A percentile compares a stretch with the other conserved stretches of the same genome.
phyloP scores from a whole-genome alignment of 2,113 vertebrate species.

The Ammodytes dubius region DNA sequence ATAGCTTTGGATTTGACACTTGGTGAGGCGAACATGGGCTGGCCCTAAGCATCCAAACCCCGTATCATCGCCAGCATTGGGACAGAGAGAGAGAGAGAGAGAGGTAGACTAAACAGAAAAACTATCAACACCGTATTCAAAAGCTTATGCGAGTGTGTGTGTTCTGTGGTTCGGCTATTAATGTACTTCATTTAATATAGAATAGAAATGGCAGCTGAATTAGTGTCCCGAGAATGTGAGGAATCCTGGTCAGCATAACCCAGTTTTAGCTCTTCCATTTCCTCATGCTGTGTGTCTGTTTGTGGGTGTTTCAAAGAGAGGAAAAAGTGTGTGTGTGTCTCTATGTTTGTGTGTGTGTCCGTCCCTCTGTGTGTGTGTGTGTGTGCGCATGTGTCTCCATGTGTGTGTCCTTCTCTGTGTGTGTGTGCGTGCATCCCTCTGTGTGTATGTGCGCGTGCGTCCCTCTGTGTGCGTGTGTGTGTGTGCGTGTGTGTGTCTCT shows the following conservation, averaged over 20 bases:
- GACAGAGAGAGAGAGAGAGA: background rate
- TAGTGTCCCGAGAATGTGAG: slow-evolving; percentile 37
- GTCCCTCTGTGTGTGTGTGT: background rate
- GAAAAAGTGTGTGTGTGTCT: slow-evolving; percentile 26
- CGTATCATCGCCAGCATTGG: slow-evolving; percentile 36
- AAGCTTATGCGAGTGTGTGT: slow-evolving; percentile 1
- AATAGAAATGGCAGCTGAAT: slow-evolving; percentile 53
- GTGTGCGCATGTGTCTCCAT: no score
- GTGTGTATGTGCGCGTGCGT: slow-evolving; percentile 6
- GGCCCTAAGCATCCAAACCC: slow-evolving; percentile 46
- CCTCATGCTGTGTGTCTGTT: slow-evolving; percentile 42
- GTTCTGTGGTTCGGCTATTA: background rate
- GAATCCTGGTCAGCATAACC: slow-evolving; percentile 42
- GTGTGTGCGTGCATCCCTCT: background rate
- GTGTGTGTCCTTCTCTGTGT: no score
- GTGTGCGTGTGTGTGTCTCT: no score
- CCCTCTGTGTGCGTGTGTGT: no score
- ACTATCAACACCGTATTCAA: background rate
- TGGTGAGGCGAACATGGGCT: slow-evolving; percentile 48
- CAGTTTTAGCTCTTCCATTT: slow-evolving; percentile 58
- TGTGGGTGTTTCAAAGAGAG: background rate
- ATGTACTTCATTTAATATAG: slow-evolving; percentile 5
- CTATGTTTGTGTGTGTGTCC: slow-evolving; percentile 26
- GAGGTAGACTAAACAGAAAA: slow-evolving; percentile 32
- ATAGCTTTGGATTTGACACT: slow-evolving; percentile 52